Conservation (phyloP, 1,140 invertebrate species). For the Philaenus spumarius region DNA sequence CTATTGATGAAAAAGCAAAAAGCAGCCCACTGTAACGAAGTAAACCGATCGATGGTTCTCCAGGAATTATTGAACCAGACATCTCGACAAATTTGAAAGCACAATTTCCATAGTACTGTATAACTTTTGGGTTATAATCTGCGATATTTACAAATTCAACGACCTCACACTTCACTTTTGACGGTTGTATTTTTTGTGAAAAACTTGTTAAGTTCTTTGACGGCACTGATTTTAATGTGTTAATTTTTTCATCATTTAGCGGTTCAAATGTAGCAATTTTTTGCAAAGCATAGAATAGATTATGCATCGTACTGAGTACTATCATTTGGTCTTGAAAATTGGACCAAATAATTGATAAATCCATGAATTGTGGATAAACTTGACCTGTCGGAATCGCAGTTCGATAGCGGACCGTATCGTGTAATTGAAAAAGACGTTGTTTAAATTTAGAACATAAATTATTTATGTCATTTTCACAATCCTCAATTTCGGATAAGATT, state of each 20-base stretch:
- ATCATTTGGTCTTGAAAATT: slow-evolving; percentile 12
- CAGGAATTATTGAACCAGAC: slow-evolving; percentile 1
- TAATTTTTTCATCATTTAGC: no score
- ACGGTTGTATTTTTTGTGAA: neutral
- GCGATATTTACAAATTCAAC: slow-evolving; percentile 7
- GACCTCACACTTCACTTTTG: slow-evolving; percentile 9
- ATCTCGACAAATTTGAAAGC: slow-evolving; percentile 5
- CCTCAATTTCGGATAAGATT: slow-evolving; percentile 47
- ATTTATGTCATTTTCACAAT: slow-evolving; percentile 42
- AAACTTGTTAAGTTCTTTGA: no score
- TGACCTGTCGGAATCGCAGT: slow-evolving; percentile 52
- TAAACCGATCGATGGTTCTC: neutral
- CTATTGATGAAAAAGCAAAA: slow-evolving; percentile 2
- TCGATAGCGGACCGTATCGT: slow-evolving; percentile 50
- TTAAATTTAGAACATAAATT: slow-evolving; percentile 40
- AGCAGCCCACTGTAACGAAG: slow-evolving; percentile 4
- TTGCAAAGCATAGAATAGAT: slow-evolving; percentile 3
- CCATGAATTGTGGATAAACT: slow-evolving; percentile 39
- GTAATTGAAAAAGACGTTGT: slow-evolving; percentile 44
- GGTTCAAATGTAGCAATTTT: neutral
- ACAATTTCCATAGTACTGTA: slow-evolving; percentile 5
- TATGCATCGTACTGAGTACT: neutral
- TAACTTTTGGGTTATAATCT: neutral
- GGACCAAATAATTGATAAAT: slow-evolving; percentile 5
- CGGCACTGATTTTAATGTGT: no score